phyloP scores from a whole-genome alignment of 2,888 invertebrate genomes.

The Entomobrya proxima region DNA sequence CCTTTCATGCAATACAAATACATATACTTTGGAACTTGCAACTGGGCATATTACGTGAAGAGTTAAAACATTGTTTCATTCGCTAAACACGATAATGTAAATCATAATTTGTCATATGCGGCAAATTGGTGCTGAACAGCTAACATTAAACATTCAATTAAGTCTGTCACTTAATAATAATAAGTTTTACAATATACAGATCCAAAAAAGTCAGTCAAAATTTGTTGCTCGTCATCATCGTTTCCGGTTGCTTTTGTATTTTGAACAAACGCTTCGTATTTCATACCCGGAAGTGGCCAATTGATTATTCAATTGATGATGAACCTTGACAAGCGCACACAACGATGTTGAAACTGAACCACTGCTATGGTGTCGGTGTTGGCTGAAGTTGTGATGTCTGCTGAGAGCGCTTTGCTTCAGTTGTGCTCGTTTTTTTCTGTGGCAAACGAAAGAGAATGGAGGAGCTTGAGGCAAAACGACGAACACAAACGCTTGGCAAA shows the following conservation, averaged over 20 bases:
- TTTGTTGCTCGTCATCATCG: constrained; percentile 61
- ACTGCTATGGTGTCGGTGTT: constrained; percentile 36
- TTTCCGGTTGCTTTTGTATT: constrained; percentile 73
- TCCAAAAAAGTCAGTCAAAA: constrained; percentile 46
- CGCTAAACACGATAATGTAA: neutral
- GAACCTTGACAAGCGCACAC: constrained; percentile 67
- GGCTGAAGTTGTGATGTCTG: constrained; percentile 26
- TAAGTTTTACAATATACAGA: constrained; percentile 18
- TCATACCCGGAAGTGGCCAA: constrained; percentile 72
- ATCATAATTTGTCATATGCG: constrained; percentile 32
- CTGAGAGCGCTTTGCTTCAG: constrained; percentile 12
- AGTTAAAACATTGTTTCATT: constrained; percentile 16
- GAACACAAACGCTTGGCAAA: constrained; percentile 41
- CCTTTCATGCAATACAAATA: too few species aligned
- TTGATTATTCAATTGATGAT: constrained; percentile 73
- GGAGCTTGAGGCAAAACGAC: constrained; percentile 47
- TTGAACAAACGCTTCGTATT: constrained; percentile 62
- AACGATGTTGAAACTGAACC: constrained; percentile 44
- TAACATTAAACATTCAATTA: constrained; percentile 62
- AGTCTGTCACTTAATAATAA: constrained; percentile 55
- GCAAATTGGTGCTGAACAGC: constrained; percentile 35
- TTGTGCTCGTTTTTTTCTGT: constrained; percentile 28
- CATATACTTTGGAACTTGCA: too few species aligned
- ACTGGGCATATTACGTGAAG: neutral
- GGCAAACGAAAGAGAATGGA: constrained; percentile 47